Evolutionary conservation across 2,888 invertebrate genomes (phyloP).

Genomic region (Teleogryllus oceanicus): DNA sequence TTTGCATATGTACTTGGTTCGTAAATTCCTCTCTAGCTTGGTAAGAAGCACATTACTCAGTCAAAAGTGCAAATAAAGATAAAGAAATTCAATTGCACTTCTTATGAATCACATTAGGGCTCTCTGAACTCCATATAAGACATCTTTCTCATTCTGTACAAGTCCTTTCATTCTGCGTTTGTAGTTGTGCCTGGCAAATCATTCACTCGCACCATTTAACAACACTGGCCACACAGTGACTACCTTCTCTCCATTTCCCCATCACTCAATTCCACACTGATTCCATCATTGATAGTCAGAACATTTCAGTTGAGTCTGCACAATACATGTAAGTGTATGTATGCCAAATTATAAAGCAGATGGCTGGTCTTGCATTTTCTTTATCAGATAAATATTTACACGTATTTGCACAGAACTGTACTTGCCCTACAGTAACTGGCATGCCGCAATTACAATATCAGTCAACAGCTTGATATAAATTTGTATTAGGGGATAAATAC

Average conservation of each 20-base stretch:
- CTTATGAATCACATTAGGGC: conserved; percentile 18
- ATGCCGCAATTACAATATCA: not conserved
- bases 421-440: not conserved
- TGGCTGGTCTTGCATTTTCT: not conserved
- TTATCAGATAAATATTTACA: not conserved
- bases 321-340: not conserved
- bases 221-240: not conserved
- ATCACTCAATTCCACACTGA: not conserved
- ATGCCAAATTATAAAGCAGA: not conserved
- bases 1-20: not conserved
- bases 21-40: not conserved
- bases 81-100: conserved; percentile 11
- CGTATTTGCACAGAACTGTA: not conserved
- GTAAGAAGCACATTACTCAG: not conserved
- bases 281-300: not conserved
- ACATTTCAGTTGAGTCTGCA: not conserved
- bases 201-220: conserved; percentile 1
- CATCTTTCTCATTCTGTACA: not conserved
- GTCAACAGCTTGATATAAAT: conserved; percentile 18
- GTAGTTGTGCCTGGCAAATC: not conserved
- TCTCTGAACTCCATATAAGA: not conserved
- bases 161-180: not conserved
- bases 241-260: not conserved
- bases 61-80: not conserved
- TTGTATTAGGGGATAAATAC: not conserved